Conservation (phyloP, 2,113 vertebrate species). For the Heterotilapia buettikoferi region DNA sequence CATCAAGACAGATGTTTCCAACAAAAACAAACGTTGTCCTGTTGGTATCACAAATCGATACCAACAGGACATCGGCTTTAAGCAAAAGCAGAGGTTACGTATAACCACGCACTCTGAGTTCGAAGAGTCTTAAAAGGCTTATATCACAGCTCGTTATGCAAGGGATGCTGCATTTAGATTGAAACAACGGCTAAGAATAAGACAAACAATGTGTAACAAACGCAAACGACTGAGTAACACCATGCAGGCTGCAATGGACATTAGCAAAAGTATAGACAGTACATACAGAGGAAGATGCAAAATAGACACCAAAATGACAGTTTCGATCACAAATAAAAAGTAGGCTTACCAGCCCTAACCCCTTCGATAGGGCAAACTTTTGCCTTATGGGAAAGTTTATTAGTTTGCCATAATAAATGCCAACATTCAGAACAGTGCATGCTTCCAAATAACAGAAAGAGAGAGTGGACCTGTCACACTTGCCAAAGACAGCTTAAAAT, state of each 20-base stretch:
- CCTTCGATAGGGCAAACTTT: rapidly evolving
- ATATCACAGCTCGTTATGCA: not conserved
- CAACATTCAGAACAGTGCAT: not conserved
- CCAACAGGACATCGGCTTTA: not conserved
- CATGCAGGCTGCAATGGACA: not conserved
- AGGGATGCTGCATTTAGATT: not conserved
- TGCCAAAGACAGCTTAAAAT: not conserved
- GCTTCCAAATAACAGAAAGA: not conserved
- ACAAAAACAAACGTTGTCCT: not conserved
- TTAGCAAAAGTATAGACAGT: not conserved
- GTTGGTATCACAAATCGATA: not conserved
- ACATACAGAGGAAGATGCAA: not conserved
- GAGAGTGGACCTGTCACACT: not conserved
- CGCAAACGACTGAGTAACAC: not conserved
- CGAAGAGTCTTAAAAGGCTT: not conserved
- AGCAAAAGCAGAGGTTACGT: not conserved
- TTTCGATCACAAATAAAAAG: not conserved
- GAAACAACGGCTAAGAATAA: not conserved
- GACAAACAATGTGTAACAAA: not conserved
- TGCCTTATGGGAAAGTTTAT: not conserved
- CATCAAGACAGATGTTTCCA: not conserved
- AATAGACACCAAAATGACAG: not conserved
- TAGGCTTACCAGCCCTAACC: not conserved
- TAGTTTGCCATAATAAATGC: not conserved
- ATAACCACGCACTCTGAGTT: not conserved